Evolutionary conservation across 2,888 invertebrate genomes (phyloP), one percentile per base, ranked within the genome.

Genomic region (Lasioglossum leucozonium): DNA sequence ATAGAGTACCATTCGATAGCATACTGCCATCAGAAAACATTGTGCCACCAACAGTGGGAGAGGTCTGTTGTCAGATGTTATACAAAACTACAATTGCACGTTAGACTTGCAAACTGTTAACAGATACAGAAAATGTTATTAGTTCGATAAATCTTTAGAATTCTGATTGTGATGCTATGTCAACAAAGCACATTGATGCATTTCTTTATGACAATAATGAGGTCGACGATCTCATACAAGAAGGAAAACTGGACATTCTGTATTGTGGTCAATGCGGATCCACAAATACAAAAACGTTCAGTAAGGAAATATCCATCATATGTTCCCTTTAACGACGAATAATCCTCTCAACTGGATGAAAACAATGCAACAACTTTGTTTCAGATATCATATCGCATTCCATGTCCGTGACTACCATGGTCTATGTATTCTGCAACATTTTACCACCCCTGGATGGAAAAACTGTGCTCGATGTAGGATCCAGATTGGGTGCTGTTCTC

Each of bases 191-290:
- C 93, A 95, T 97, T 0, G 97, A 97, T 95, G 96, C 96, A 67
- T 97, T 97, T 92, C 95, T 97, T 0, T 97, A 97, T 95, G 96
- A 97, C 89, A 97, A 97, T 85, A 95, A 96, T 26, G 96, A 96
- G 84, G 95, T 97, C 18, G 96, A 97, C 75, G 93, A 95, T n/a
- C 92, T 96, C n/a, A 95, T 95, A 62, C 95, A 96, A 69, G 94
- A 95, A 37, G 96, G 96, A 42, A 92, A 95, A 87, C 84, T 96
- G 62, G 93, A 94, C 62, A 94, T 95, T 82, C 95, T 95, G 86
- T 96, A 96, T 91, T 96, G 96, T 91, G 88, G 90, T 22, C 92
- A 95, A 37, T 96, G 96, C 93, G 95, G 95, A n/a, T 96, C 96
- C 0, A 94, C 94, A 67, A 94, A 96, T 81, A 95, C 95, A 1